These are phyloP conservation scores for Mamestra brassicae DNA, from an alignment of 2,888 invertebrate species.

Conservation along the genomic window DNA sequence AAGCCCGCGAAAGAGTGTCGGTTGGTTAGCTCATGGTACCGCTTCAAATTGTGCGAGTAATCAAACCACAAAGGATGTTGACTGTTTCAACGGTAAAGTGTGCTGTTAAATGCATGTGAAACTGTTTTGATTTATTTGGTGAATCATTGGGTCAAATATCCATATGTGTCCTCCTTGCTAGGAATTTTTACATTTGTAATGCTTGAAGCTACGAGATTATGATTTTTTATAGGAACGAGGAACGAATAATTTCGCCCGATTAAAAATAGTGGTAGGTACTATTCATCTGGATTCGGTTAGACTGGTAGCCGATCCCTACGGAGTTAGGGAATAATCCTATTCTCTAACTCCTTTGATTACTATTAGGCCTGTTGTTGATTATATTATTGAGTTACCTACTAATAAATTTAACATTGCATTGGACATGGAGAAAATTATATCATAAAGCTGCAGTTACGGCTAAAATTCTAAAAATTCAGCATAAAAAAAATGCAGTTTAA, in stretches of 20 bases:
- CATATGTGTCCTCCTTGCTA: background rate
- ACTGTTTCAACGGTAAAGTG: conserved; percentile 10
- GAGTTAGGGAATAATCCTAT: no score
- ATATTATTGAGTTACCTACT: no score
- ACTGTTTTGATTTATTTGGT: conserved; percentile 37
- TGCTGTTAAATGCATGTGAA: conserved; percentile 4
- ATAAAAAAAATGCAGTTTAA: background rate
- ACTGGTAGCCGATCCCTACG: no score
- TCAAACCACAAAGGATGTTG: conserved; percentile 43
- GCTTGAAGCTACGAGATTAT: background rate
- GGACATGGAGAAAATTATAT: no score
- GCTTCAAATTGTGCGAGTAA: conserved; percentile 39
- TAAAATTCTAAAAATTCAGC: no score
- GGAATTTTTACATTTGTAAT: background rate
- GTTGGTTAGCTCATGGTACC: background rate
- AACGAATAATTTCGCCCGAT: background rate
- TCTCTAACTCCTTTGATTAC: no score
- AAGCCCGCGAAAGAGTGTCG: conserved; percentile 5
- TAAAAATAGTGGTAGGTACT: no score
- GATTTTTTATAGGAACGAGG: background rate
- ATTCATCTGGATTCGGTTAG: no score
- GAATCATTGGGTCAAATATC: conserved; percentile 11
- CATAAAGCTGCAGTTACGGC: no score
- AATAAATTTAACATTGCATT: no score
- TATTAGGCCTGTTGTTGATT: no score